Evolutionary conservation across 2,113 vertebrate genomes (phyloP), one percentile per base, ranked within the genome.

Genomic region (Mastomys coucha): DNA sequence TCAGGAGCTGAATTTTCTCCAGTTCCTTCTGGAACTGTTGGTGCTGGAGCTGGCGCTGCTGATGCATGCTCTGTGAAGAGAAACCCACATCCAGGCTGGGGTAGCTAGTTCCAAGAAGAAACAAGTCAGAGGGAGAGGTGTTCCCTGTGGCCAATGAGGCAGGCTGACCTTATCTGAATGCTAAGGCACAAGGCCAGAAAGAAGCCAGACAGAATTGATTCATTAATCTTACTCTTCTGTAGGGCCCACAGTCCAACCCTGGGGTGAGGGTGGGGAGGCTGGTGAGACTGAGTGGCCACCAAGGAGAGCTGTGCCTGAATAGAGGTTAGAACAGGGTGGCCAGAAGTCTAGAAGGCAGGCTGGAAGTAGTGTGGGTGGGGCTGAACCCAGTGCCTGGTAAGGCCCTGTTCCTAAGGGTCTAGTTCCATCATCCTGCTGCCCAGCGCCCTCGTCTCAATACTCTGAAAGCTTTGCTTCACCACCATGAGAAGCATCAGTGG

Each of bases 21-120:
- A 99, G 99, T 97, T 99, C 99, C 78, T 98, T 98, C 98, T 99
- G 99, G 95, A 99, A 99, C 97, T 99, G 99, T 98, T 99, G 99
- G 93, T 99, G 99, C 98, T 99, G 99, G 60, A 99, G 98, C 98
- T 99, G 99, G 98, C 98, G 99, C 98, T 99, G 99, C 98, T 99
- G 99, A 33, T 99, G 99, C 3, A 99, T 97, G 12, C 99, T 99
- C 99, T 98, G 73, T 51, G 89, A 90, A 93, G 96, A 93, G 81
- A 96, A 80, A 91, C 20, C 45, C 42, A 73, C 1, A 24, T 42
- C n/a, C 31, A 56, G 42, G 56, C 19, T 26, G 12, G 10, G 2
- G 63, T 0, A 49, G 76, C 60, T 5, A n/a, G 31, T 16, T 36
- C 13, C 67, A 69, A 69, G 31, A 5, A 69, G 78, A 28, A 36